phyloP scores from a whole-genome alignment of 2,888 invertebrate genomes.

The Dichetophora obliterata region DNA sequence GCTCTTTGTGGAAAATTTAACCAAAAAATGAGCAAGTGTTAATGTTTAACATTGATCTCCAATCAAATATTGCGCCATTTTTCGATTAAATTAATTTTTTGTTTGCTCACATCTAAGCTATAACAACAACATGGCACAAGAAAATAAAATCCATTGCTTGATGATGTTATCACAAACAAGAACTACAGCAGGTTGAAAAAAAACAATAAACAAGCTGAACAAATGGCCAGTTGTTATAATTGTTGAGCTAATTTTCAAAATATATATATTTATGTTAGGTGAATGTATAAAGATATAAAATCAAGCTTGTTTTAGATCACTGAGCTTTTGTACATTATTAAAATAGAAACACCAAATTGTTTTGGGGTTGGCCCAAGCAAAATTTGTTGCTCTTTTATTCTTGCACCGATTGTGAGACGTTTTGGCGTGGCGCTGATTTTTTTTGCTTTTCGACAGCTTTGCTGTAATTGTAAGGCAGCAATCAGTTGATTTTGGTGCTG shows the following conservation, averaged over 20 bases:
- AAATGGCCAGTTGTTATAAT: too few species aligned
- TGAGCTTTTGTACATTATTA: neutral
- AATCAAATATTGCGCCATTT: too few species aligned
- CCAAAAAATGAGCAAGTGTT: slow-evolving; percentile 57
- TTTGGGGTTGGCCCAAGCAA: slow-evolving; percentile 3
- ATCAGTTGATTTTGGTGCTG: neutral
- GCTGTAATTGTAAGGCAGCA: neutral
- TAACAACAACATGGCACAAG: slow-evolving; percentile 22
- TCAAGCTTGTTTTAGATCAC: neutral
- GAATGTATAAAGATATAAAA: too few species aligned
- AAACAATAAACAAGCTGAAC: too few species aligned
- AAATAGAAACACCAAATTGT: neutral
- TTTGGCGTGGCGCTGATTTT: slow-evolving; percentile 31
- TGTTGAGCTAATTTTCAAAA: too few species aligned
- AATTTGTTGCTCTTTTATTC: neutral
- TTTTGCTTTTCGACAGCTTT: neutral
- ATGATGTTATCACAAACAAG: slow-evolving; percentile 30
- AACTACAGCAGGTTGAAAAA: neutral
- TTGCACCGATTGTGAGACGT: slow-evolving; percentile 25
- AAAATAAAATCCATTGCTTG: slow-evolving; percentile 24
- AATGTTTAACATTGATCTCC: slow-evolving; percentile 45
- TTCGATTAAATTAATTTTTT: too few species aligned
- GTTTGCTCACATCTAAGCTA: neutral
- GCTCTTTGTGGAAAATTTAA: too few species aligned
- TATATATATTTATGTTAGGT: too few species aligned